Conservation (phyloP, 2,888 invertebrate genomes). For the Phengaris arion region DNA sequence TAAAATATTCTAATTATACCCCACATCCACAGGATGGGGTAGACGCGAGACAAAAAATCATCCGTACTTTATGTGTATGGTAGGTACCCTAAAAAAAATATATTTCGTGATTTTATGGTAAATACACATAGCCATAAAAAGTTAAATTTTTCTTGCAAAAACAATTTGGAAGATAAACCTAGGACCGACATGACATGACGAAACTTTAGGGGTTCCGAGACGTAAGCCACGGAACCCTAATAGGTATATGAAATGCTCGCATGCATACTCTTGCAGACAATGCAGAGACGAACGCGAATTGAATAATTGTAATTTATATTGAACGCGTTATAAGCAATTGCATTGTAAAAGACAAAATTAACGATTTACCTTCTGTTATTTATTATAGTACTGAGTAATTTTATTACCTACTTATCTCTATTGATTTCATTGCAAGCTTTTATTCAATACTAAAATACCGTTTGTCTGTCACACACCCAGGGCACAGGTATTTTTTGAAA, state of each 20-base stretch:
- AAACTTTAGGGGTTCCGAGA: no score
- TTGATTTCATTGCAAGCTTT: conserved; percentile 2
- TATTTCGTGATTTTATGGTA: no score
- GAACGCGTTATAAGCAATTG: conserved; percentile 10
- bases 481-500: neutral
- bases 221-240: no score
- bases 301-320: conserved; percentile 5
- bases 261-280: conserved; percentile 15
- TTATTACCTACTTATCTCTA: conserved; percentile 6
- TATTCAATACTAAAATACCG: neutral
- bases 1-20: no score
- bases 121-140: no score
- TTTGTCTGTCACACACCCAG: conserved; percentile 57
- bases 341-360: conserved; percentile 21
- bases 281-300: neutral
- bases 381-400: conserved; percentile 11
- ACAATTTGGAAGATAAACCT: no score
- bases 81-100: no score
- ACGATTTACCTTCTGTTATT: conserved; percentile 21
- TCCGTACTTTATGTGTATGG: no score
- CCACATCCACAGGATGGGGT: no score
- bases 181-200: no score
- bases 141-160: no score
- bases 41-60: no score
- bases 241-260: neutral